phyloP scores from a whole-genome alignment of 2,113 vertebrate species.

The Nettapus auritus region DNA sequence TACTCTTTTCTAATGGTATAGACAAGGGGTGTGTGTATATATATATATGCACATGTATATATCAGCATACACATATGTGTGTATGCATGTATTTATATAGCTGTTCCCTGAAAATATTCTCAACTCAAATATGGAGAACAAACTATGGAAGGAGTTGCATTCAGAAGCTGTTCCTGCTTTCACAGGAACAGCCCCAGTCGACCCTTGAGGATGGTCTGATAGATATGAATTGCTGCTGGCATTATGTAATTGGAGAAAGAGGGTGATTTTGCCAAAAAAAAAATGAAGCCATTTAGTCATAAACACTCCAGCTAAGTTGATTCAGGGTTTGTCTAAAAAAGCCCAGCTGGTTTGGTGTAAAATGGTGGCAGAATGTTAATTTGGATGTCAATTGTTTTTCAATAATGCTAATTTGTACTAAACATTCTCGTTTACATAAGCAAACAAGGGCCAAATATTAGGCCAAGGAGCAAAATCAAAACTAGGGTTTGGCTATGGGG shows the following conservation, averaged over 20 bases:
- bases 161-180: not conserved
- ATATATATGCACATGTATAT: too few species aligned
- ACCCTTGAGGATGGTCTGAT: not conserved
- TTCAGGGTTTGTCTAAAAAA: slow-evolving; percentile 44
- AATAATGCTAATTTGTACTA: not conserved
- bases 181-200: not conserved
- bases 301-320: not conserved
- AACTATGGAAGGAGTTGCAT: not conserved
- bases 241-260: not conserved
- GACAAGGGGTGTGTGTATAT: not conserved
- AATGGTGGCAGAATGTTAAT: slow-evolving; percentile 33
- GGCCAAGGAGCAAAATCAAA: not conserved
- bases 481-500: not conserved
- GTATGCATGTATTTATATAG: not conserved
- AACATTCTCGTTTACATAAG: slow-evolving; percentile 7
- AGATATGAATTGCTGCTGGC: not conserved
- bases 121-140: not conserved
- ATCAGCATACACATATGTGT: not conserved
- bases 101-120: not conserved
- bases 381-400: slow-evolving; percentile 32
- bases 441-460: slow-evolving; percentile 24
- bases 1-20: not conserved
- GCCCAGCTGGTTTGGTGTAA: slow-evolving; percentile 38
- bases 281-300: slow-evolving; percentile 6
- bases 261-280: slow-evolving; percentile 6